Evolutionary conservation across 2,113 vertebrate genomes (phyloP).

Genomic region (Agelaius phoeniceus): DNA sequence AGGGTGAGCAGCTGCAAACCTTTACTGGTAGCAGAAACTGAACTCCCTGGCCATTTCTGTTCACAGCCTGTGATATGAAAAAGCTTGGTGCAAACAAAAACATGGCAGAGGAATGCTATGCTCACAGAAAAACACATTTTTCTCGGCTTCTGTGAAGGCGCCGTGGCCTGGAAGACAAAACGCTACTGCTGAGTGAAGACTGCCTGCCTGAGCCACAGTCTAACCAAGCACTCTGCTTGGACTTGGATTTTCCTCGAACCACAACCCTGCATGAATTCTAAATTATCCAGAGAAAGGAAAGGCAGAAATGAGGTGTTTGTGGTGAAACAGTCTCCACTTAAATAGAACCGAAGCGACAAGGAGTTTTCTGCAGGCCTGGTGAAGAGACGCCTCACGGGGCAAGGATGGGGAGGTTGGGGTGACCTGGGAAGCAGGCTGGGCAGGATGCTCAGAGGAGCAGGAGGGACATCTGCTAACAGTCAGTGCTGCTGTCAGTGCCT

Average conservation of each 20-base stretch:
- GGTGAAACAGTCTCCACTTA: conserved; percentile 72
- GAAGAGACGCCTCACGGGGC: conserved; percentile 6
- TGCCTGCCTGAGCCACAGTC: not conserved
- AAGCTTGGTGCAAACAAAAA: not conserved
- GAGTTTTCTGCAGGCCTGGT: conserved; percentile 33
- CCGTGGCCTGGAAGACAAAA: not conserved
- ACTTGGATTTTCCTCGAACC: conserved; percentile 41
- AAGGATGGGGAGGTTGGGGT: not conserved
- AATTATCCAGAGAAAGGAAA: conserved; percentile 30
- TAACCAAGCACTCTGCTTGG: not conserved
- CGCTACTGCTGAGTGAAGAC: not conserved
- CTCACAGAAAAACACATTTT: not conserved
- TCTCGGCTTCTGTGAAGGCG: not conserved
- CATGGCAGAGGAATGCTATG: not conserved
- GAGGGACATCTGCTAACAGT: not conserved
- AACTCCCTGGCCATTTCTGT: not conserved
- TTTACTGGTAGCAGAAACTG: not conserved
- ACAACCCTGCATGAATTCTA: conserved; percentile 34
- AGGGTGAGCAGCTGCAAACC: not conserved
- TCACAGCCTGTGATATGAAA: not conserved
- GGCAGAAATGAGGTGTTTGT: conserved; percentile 63
- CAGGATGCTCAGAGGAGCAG: not conserved
- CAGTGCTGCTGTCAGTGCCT: not conserved
- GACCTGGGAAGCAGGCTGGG: not conserved
- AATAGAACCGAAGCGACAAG: conserved; percentile 47